Evolutionary conservation across 2,888 invertebrate genomes (phyloP), one percentile per base, ranked within the genome.

Genomic region (Scaptomyza tumidula): DNA sequence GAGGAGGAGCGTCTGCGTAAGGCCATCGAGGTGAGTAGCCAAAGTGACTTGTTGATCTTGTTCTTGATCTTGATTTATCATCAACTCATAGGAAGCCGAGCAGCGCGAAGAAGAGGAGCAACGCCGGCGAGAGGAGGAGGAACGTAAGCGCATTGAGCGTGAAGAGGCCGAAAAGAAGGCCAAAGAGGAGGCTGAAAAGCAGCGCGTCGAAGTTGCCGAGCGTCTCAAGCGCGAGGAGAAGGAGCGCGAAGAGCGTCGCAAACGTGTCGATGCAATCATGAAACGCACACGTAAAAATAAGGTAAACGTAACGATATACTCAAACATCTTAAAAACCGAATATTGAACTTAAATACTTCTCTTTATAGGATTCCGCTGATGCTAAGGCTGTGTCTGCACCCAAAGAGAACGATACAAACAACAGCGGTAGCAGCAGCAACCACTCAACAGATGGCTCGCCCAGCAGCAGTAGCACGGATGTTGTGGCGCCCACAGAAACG

Each of bases 181-280:
- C 27, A 95, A 95, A 60, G 97, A 98, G 91, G 97, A 97, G 90
- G 97, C 97, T 0, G 98, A 98, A 93, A 94, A 95, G 81, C 94
- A 95, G 91, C 95, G 97, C 88, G 93, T 95, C 75, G 98, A 97
- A 92, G 95, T 96, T 91, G 96, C 96, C 56, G 97, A 97, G 91
- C 94, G 95, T 66, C 93, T 96, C 69, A 95, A 95, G 89, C 95
- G 95, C 78, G 98, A 98, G 91, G 98, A 98, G 92, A 96, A 96
- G 90, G 98, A 98, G 91, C 93, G 98, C 63, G 95, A 96, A 86
- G 96, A 96, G 65, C 93, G 98, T 87, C 96, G 97, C 86, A 98
- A 97, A 92, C 94, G 98, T 63, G 97, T 98, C 27, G 97, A 97
- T 92, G 97, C 97, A 60, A 98, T 98, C 88, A 98, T 98, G 98